These are phyloP conservation scores for Euthynnus affinis DNA, from an alignment of 2,797 vertebrate species.

Conservation along the genomic window DNA sequence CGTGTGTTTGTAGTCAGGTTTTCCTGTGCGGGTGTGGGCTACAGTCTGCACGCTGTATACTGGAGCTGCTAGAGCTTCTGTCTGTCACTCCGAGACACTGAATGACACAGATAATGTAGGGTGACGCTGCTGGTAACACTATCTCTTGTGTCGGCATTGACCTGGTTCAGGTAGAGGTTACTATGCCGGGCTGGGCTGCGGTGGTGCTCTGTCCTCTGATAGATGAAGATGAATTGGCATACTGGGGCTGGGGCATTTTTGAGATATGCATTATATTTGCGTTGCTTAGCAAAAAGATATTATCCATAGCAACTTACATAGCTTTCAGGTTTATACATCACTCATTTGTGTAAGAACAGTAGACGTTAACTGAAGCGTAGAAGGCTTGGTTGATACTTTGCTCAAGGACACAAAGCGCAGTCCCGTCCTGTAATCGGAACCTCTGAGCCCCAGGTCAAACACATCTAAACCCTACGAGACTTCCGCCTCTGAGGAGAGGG, in stretches of 20 bases:
- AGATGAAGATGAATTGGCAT: conserved; percentile 71
- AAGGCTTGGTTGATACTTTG: conserved; percentile 67
- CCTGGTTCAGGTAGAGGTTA: conserved; percentile 78
- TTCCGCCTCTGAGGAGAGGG: conserved; percentile 63
- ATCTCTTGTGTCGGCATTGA: conserved; percentile 64
- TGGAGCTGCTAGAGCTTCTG: conserved; percentile 41
- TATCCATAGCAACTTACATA: conserved; percentile 75
- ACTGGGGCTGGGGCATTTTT: conserved; percentile 1
- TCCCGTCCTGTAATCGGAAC: conserved; percentile 75
- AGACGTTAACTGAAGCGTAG: conserved; percentile 77
- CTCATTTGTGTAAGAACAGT: conserved; percentile 78
- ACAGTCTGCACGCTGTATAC: conserved; percentile 35
- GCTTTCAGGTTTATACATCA: conserved; percentile 84
- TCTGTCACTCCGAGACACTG: conserved; percentile 57
- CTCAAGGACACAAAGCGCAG: conserved; percentile 78
- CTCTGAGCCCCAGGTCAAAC: conserved; percentile 75
- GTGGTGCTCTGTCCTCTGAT: conserved; percentile 35
- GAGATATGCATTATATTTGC: conserved; percentile 58
- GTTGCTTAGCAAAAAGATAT: conserved; percentile 71
- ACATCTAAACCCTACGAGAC: conserved; percentile 66
- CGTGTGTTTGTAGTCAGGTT: conserved; percentile 71
- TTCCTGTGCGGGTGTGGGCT: conserved; percentile 61
- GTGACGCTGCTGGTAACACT: conserved; percentile 70
- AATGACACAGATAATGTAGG: conserved; percentile 67
- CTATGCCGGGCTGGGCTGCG: conserved; percentile 33